Evolutionary conservation across 2,888 invertebrate species (phyloP).

Genomic region (Diarsia brunnea): DNA sequence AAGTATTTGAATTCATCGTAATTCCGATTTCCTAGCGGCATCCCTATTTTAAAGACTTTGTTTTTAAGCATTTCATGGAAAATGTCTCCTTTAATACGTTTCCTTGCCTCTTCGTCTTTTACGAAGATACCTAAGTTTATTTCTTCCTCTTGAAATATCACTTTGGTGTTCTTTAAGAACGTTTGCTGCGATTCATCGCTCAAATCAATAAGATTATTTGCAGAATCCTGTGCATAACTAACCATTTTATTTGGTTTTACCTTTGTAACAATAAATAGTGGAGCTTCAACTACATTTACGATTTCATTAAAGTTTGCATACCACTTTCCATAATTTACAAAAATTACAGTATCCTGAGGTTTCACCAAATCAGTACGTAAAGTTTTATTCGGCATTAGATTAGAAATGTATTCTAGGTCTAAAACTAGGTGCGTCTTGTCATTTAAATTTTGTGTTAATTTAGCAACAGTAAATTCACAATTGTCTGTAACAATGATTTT

Average conservation of each 20-base stretch:
- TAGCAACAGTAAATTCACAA: neutral
- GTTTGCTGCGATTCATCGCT: constrained; percentile 7
- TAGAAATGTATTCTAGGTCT: neutral
- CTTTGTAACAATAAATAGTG: constrained; percentile 2
- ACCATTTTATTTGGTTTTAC: neutral
- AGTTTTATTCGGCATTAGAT: neutral
- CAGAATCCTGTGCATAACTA: neutral
- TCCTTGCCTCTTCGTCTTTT: neutral
- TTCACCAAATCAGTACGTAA: neutral
- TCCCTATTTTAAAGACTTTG: neutral
- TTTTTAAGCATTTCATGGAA: constrained; percentile 11
- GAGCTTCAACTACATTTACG: neutral
- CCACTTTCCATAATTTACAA: neutral
- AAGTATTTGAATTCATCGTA: constrained; percentile 4
- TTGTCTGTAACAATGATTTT: neutral
- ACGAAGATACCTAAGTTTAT: neutral
- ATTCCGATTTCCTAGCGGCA: neutral
- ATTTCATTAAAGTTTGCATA: neutral
- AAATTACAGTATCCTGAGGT: neutral
- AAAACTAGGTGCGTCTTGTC: neutral
- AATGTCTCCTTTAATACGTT: neutral
- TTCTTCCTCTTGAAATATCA: constrained; percentile 13
- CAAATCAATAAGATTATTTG: neutral
- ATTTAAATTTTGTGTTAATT: neutral
- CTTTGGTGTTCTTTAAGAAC: neutral